Base-by-base conservation (phyloP, 2,888 invertebrate genomes). In the Subacronicta megacephala region DNA sequence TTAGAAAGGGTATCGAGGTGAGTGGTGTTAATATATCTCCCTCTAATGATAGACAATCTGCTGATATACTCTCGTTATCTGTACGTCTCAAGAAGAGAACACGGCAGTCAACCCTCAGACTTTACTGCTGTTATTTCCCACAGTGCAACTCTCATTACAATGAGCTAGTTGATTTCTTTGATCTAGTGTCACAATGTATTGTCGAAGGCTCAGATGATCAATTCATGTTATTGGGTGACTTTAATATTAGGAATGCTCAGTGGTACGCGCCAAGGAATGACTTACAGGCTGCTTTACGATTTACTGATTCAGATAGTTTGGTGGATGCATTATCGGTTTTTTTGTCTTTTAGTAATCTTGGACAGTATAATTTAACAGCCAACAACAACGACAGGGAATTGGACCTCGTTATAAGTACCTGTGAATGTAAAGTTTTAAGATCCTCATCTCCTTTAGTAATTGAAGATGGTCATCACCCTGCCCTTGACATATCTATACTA, bases 161-260 rank as follows among this genome's bases (percentile, higher is more conserved):
- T 23, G 41, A 41, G 1, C 23, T 23, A 23, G 23, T 13, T 3
- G 7, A 3, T 7, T 26, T 41, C 15, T 41, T 23, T 23, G 41
- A 23, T 23, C 41, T 23, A 41, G 41, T 41, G 3, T 41, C 41
- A 7, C 41, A 26, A 23, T 41, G n/a, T 13, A 23, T 13, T 3
- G 12, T 23, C 7, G 15, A 9, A 23, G 2, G 15, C n/a, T 13
- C 41, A 23, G 23, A 41, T 23, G 41, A 41, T 13, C 20, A 3
- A 41, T 41, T 35, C 13, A 35, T 45, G 7, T 1, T 35, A 35
- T 15, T 45, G 0, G 45, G 45, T 7, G 45, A 45, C 15, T 45
- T 45, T 45, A 45, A 45, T 9, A 13, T 45, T 9, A 45, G 35
- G 20, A 35, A 45, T 35, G 45, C 45, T 20, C 13, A 35, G 3